Evolutionary conservation across 2,888 invertebrate genomes (phyloP).

Genomic region (Allygus modestus): DNA sequence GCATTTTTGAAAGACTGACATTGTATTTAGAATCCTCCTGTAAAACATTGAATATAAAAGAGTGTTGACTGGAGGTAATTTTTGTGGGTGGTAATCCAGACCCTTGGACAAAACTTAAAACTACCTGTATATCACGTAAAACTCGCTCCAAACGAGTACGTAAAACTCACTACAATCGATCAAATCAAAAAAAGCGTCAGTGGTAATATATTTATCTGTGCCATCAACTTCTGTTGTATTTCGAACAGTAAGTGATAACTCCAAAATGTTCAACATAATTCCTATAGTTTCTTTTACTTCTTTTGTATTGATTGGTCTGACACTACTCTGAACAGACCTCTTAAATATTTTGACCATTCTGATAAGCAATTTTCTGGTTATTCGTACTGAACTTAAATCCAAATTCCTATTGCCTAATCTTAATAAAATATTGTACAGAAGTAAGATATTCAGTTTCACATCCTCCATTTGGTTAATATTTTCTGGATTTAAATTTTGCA

Average conservation of each 20-base stretch:
- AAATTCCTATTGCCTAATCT: not conserved
- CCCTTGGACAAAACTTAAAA: not conserved
- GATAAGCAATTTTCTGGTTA: not conserved
- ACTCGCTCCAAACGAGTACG: conserved; percentile 44
- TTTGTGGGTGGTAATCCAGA: not conserved
- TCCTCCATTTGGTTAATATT: not conserved
- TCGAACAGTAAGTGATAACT: not conserved
- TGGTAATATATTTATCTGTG: not conserved
- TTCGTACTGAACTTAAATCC: not conserved
- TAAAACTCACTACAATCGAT: not conserved
- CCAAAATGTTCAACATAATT: not conserved
- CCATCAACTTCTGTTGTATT: not conserved
- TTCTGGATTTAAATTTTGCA: not conserved
- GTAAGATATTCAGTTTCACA: not conserved
- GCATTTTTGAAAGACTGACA: not conserved
- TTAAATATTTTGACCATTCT: not conserved
- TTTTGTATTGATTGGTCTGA: not conserved
- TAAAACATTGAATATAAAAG: not conserved
- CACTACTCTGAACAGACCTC: not conserved
- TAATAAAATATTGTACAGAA: not conserved
- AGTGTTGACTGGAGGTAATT: not conserved
- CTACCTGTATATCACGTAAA: not conserved
- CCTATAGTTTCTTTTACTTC: not conserved
- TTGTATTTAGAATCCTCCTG: not conserved
- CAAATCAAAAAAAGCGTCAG: not conserved